Base-by-base conservation (phyloP, 2,797 vertebrate species). In the Megaceryle alcyon region DNA sequence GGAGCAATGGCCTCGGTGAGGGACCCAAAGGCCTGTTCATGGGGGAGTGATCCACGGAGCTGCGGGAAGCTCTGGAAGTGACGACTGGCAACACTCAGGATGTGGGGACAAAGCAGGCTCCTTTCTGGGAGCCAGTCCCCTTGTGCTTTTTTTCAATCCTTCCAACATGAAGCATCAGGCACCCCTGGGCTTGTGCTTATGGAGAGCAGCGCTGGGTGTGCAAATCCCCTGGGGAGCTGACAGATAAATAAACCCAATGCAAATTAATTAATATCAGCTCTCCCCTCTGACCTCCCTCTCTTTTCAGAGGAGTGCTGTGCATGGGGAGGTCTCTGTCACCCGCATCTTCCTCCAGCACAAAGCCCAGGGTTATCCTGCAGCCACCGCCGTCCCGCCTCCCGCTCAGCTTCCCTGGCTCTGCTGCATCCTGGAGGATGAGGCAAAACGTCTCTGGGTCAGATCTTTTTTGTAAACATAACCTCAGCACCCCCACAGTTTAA, bases 321-420 rank as follows among this genome's bases (percentile, higher is more conserved):
- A 6, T 6, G 54, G 37, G 56, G 60, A 37, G 44, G 64, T 41
- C 39, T 41, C 7, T 56, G 12, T 41, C 83, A 64, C 39, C 82
- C 18, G 17, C 12, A 4, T 19, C 46, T 66, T 46, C 44, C 71
- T 54, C 39, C 60, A 37, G 26, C 6, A 3, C 2, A 0, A 66
- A 81, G 18, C 49, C 22, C 0, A 1, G 39, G n/a, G 17, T 66
- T 51, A 23, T 39, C 65, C 79, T 2, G 1, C 71, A 48, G 44
- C 77, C 8, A 21, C 48, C 60, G 9, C 48, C 5, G 3, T 10
- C 48, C 71, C 5, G 4, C 46, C 44, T 71, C 21, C 20, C 9
- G 2, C 63, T 21, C 5, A 2, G 21, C 49, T 65, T 80, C n/a
- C 69, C 37, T 4, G 8, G 3, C 56, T 44, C 13, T 0, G 0